Percentiles rank a stretch among this genome's conserved stretches.
phyloP scores from a whole-genome alignment of 2,888 invertebrate genomes.

The Tinea semifulvella region DNA sequence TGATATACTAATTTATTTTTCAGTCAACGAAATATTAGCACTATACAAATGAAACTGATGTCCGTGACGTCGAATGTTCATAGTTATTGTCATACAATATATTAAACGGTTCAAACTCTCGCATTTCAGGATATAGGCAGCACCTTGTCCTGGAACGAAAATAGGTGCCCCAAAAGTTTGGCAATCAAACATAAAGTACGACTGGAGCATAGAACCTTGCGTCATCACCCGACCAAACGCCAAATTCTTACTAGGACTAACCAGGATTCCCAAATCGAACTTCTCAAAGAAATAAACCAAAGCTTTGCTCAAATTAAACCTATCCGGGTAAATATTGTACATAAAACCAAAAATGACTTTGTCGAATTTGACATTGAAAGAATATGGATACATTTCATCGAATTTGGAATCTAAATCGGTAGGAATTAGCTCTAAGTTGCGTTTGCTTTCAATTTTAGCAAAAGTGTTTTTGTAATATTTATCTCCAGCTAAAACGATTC shows the following conservation, averaged over 20 bases:
- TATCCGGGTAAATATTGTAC: constrained; percentile 61
- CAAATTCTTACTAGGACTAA: constrained; percentile 59
- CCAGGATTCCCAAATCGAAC: constrained; percentile 61
- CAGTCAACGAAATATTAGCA: constrained; percentile 30
- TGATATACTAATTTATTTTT: constrained; percentile 26
- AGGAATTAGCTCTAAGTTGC: constrained; percentile 65
- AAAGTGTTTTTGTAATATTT: constrained; percentile 63
- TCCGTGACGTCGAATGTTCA: constrained; percentile 64
- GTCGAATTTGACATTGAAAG: constrained; percentile 64
- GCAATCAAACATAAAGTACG: constrained; percentile 75
- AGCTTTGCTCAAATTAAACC: constrained; percentile 72
- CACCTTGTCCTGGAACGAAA: constrained; percentile 66
- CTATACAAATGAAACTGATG: constrained; percentile 61
- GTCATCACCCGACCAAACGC: constrained; percentile 56
- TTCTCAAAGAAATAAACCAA: constrained; percentile 68
- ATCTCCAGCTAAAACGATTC: constrained; percentile 68
- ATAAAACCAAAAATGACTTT: constrained; percentile 69
- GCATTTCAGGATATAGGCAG: constrained; percentile 69
- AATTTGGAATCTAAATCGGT: constrained; percentile 65
- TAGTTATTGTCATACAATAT: constrained; percentile 69
- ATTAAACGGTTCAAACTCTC: constrained; percentile 68
- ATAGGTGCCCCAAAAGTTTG: constrained; percentile 69
- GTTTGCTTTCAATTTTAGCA: constrained; percentile 39
- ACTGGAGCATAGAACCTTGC: constrained; percentile 23
- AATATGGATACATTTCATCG: constrained; percentile 63